These are phyloP conservation scores for Catostylus mosaicus DNA, from an alignment of 30 jellyfish, hydroid and myxozoan species.

Conservation along the genomic window DNA sequence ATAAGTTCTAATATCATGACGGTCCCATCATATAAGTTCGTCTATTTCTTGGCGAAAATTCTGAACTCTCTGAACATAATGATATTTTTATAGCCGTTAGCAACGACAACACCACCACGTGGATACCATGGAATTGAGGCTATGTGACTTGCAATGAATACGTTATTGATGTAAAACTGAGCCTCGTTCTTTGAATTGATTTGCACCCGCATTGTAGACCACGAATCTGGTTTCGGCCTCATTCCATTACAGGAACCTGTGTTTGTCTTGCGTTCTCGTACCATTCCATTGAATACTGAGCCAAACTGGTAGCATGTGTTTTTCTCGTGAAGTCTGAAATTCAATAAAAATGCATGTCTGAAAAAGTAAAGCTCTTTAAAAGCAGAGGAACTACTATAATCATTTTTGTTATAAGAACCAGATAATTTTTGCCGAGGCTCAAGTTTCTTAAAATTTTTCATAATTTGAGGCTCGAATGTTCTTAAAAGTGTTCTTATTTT, in stretches of 20 bases:
- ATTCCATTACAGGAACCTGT: conserved; percentile 47
- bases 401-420: too few relatives aligned
- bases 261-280: conserved; percentile 28
- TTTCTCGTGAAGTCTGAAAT: conserved; percentile 44
- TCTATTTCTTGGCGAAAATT: conserved; percentile 9
- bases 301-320: conserved; percentile 77
- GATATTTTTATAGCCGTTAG: conserved; percentile 70
- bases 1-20: too few relatives aligned
- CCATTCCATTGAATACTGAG: conserved; percentile 61
- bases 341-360: too few relatives aligned
- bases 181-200: conserved; percentile 52
- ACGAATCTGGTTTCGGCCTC: conserved; percentile 39
- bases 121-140: conserved; percentile 64
- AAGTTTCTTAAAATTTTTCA: too few relatives aligned
- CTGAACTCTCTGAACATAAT: conserved; percentile 77
- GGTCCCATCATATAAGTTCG: too few relatives aligned
- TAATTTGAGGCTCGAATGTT: too few relatives aligned
- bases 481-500: too few relatives aligned
- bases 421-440: too few relatives aligned
- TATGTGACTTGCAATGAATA: conserved; percentile 33
- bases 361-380: too few relatives aligned
- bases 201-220: conserved; percentile 60
- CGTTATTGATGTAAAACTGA: conserved; percentile 28
- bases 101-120: conserved; percentile 82
- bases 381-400: too few relatives aligned